These are phyloP conservation scores for Galbula dea DNA, from an alignment of 2,113 vertebrate genomes.

Conservation along the genomic window DNA sequence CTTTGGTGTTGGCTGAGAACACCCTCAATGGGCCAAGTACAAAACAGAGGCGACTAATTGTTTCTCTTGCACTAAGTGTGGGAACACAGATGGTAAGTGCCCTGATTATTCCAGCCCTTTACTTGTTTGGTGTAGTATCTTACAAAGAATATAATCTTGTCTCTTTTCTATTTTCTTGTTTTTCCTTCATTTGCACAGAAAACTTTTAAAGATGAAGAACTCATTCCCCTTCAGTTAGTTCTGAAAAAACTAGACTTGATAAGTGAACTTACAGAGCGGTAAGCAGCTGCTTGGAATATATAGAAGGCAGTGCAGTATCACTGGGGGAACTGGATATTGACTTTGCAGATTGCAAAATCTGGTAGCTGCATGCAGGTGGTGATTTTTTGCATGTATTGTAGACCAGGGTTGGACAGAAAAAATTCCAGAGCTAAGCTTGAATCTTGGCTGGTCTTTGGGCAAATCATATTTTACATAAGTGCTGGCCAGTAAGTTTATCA, in stretches of 20 bases:
- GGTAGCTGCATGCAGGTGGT: neutral
- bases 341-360: neutral
- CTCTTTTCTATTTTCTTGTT: neutral
- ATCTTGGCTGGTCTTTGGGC: neutral
- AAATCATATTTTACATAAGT: neutral
- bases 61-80: slow-evolving; percentile 91
- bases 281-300: neutral
- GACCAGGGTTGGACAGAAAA: neutral
- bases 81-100: slow-evolving; percentile 92
- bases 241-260: slow-evolving; percentile 96
- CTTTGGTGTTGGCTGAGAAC: slow-evolving; percentile 93
- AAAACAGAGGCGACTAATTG: slow-evolving; percentile 88
- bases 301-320: neutral
- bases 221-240: slow-evolving; percentile 89
- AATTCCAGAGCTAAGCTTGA: neutral
- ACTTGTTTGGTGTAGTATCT: neutral
- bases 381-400: neutral
- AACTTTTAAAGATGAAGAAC: slow-evolving; percentile 97
- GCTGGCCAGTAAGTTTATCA: neutral
- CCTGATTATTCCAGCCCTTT: neutral
- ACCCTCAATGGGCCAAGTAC: slow-evolving; percentile 93
- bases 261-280: slow-evolving; percentile 91
- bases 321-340: neutral
- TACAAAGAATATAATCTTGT: neutral
- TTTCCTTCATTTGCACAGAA: slow-evolving; percentile 71